phyloP scores from a whole-genome alignment of 2,113 vertebrate genomes.

The Chloroceryle aenea region DNA sequence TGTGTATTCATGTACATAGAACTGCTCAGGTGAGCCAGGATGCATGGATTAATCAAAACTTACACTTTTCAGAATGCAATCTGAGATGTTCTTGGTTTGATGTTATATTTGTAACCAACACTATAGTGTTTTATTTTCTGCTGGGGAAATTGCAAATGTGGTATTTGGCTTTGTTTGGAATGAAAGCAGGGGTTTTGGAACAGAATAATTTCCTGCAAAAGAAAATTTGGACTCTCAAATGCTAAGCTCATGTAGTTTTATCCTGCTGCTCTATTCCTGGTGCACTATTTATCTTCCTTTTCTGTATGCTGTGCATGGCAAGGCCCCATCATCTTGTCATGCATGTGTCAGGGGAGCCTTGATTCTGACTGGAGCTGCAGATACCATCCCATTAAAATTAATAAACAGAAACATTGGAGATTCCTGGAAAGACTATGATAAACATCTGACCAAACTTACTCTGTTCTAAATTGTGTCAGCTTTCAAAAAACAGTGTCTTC shows the following conservation, averaged over 20 bases:
- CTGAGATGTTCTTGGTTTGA: neutral
- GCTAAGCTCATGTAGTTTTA: slow-evolving; percentile 4
- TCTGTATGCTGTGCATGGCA: neutral
- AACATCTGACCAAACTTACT: slow-evolving; percentile 5
- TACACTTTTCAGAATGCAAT: neutral
- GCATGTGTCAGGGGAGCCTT: neutral
- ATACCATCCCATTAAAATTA: slow-evolving; percentile 27
- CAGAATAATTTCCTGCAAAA: neutral
- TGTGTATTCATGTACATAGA: neutral
- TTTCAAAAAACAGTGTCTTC: neutral
- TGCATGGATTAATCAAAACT: neutral
- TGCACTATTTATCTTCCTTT: neutral
- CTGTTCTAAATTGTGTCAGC: slow-evolving; percentile 14
- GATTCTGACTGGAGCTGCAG: neutral
- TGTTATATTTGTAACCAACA: neutral
- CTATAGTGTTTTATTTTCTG: neutral
- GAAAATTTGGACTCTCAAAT: neutral
- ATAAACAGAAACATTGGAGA: slow-evolving; percentile 3
- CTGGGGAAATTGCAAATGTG: neutral
- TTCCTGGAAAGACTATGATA: neutral
- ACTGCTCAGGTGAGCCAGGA: neutral
- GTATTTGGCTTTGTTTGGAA: neutral
- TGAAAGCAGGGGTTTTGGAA: neutral
- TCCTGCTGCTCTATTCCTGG: neutral
- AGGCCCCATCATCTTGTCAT: neutral